phyloP scores from a whole-genome alignment of 2,888 invertebrate species.

The Eupithecia insigniata region DNA sequence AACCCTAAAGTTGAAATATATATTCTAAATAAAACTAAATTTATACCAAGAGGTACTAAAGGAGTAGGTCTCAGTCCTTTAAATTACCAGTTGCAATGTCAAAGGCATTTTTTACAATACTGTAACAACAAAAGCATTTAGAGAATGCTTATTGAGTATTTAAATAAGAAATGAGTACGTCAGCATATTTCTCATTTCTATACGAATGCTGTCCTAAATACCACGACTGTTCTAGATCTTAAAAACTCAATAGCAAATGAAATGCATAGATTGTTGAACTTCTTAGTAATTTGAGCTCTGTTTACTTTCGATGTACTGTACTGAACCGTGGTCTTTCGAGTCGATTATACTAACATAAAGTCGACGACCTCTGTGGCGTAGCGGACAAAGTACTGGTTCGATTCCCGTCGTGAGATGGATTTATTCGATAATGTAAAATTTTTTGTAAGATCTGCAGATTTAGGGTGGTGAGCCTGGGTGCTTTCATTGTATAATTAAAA shows the following conservation, averaged over 20 bases:
- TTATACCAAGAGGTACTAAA: too few species aligned
- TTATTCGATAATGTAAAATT: too few species aligned
- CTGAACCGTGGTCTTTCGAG: not conserved
- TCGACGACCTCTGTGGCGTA: not conserved
- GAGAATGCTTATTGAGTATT: not conserved
- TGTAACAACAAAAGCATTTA: not conserved
- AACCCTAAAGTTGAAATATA: too few species aligned
- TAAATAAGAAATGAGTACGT: slow-evolving; percentile 3
- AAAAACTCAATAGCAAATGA: not conserved
- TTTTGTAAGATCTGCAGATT: not conserved
- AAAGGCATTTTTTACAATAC: not conserved
- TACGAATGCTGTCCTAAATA: not conserved
- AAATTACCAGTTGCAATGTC: too few species aligned
- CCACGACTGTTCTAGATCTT: slow-evolving; percentile 1
- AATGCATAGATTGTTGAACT: not conserved
- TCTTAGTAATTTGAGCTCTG: not conserved
- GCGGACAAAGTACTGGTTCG: not conserved
- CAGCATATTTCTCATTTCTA: not conserved
- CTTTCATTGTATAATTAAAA: not conserved
- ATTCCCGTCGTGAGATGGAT: not conserved
- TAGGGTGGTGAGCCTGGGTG: not conserved
- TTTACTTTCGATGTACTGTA: not conserved
- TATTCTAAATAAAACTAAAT: too few species aligned
- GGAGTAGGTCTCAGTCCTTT: too few species aligned
- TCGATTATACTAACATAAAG: not conserved